A percentile compares a stretch with the other conserved stretches of the same genome.
These are phyloP conservation scores for Chaetodon trifasciatus DNA, from an alignment of 2,797 vertebrate genomes.

Conservation along the genomic window DNA sequence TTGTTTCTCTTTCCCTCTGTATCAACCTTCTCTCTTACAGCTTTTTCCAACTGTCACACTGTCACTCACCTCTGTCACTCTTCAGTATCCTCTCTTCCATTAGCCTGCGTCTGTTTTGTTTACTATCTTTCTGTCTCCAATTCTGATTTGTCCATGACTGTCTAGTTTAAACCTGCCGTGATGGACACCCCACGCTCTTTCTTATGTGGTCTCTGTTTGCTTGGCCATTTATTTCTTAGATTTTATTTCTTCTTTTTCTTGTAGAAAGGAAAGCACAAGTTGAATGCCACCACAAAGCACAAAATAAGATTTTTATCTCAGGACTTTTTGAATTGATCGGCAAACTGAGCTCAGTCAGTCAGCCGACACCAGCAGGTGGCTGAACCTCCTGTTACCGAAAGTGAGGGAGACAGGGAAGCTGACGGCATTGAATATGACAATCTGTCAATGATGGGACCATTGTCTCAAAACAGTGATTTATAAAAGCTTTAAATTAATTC, in stretches of 20 bases:
- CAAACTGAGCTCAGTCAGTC: slow-evolving; percentile 25
- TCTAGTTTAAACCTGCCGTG: background rate
- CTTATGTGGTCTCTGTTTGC: background rate
- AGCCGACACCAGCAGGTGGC: slow-evolving; percentile 42
- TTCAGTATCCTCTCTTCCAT: background rate
- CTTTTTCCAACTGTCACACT: slow-evolving; percentile 24
- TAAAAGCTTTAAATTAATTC: slow-evolving; percentile 26
- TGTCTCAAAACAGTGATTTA: slow-evolving; percentile 23
- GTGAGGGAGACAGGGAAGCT: slow-evolving; percentile 22
- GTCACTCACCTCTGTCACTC: slow-evolving; percentile 1
- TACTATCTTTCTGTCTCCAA: background rate
- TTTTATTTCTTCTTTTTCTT: background rate
- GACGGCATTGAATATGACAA: slow-evolving; percentile 16
- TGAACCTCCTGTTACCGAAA: slow-evolving; percentile 36
- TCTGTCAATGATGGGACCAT: slow-evolving; percentile 26
- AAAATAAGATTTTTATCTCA: slow-evolving; percentile 14
- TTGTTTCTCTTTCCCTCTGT: slow-evolving; percentile 5
- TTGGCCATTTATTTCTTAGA: background rate
- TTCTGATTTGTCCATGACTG: slow-evolving; percentile 10
- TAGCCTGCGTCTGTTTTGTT: background rate
- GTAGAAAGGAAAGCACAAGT: background rate
- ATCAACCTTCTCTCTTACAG: slow-evolving; percentile 17
- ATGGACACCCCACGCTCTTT: background rate
- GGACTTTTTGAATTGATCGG: background rate
- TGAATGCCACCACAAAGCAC: background rate